These are phyloP conservation scores for Strigops habroptila DNA, from an alignment of 2,113 vertebrate species.

Conservation along the genomic window DNA sequence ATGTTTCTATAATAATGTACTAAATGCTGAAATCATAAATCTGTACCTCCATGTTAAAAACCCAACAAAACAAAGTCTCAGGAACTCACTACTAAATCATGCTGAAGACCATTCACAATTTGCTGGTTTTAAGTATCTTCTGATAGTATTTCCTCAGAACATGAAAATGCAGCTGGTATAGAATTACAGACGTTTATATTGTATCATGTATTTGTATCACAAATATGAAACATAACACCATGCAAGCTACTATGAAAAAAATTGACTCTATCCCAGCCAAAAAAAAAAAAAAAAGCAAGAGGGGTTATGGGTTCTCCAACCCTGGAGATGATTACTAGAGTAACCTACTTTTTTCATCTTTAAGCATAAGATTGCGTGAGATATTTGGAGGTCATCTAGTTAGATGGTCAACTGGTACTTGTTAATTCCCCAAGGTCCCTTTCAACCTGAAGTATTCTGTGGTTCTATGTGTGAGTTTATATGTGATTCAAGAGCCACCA, in stretches of 20 bases:
- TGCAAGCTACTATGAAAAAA: background rate
- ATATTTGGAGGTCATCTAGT: background rate
- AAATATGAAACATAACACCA: background rate
- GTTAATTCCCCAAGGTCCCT: background rate
- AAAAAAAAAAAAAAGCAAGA: background rate
- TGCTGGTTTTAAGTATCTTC: background rate
- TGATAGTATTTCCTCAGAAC: background rate
- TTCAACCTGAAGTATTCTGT: background rate
- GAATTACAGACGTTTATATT: background rate
- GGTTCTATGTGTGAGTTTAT: background rate
- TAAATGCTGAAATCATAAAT: background rate
- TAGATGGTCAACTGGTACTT: background rate
- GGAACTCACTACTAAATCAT: background rate
- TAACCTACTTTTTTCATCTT: background rate
- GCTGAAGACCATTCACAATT: background rate
- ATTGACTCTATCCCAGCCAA: background rate
- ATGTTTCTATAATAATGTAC: background rate
- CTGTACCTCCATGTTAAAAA: background rate
- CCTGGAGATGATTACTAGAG: background rate
- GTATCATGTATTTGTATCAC: too few species aligned
- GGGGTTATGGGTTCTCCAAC: background rate
- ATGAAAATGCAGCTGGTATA: background rate
- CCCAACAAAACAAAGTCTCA: background rate
- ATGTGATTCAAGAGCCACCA: background rate
- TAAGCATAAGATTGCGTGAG: background rate